Evolutionary conservation across 2,888 invertebrate genomes (phyloP), one percentile per base, ranked within the genome.

Genomic region (Emmelina monodactyla): DNA sequence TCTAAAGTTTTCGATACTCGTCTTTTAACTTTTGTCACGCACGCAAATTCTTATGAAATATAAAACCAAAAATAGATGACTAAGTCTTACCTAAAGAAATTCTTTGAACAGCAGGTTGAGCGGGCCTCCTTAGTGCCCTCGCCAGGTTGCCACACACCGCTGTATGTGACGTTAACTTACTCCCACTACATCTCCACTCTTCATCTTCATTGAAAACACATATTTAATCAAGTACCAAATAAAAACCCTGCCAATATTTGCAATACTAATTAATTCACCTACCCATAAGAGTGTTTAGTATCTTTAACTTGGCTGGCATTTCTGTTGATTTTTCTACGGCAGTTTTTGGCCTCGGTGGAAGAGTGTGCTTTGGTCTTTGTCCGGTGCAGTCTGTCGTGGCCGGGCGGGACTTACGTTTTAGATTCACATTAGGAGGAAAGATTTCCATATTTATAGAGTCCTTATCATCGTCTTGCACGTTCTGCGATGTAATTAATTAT

Each of bases 81-180:
- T n/a, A n/a, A n/a, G n/a, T n/a, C n/a, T n/a, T 10, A 10, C 25
- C 25, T 25, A 11, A 10, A 11, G 25, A 25, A 3, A 10, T 4
- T 11, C 6, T 7, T 3, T 25, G 25, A 4, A 7, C n/a, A 3
- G 45, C 36, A 1, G 54, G 50, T n/a, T n/a, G n/a, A 2, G 45
- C 36, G 2, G 62, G 50, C n/a, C 72, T 51, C 7, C 76, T 61
- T 32, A 79, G 42, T 5, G 78, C 69, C 14, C 59, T 60, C 12
- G 78, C 65, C 41, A 82, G 47, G 43, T 79, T 82, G 0, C 82
- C 82, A 39, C 80, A 82, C 3, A 82, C 75, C 0, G 80, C 58
- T 2, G 53, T 58, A 13, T 63, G 60, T 1, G 82, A 82, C 0
- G 82, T 82, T 46, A 82, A 44, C 35, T 58, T 58, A 47, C 82